These are phyloP conservation scores for Hippoglossus hippoglossus DNA, from an alignment of 2,797 vertebrate species.

Conservation along the genomic window DNA sequence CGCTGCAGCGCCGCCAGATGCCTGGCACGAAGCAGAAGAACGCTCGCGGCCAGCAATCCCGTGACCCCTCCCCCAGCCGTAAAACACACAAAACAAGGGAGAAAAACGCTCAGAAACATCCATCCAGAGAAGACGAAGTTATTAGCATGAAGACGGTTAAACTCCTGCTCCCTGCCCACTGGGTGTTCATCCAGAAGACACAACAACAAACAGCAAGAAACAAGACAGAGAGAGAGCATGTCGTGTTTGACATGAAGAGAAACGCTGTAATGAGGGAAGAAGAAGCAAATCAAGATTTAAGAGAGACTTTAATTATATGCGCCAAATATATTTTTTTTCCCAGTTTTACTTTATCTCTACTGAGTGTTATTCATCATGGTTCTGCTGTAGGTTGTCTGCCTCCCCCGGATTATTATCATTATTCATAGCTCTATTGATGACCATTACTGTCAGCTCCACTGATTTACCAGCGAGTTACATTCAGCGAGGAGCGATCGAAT, in stretches of 20 bases:
- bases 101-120: conserved; percentile 49
- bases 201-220: conserved; percentile 15
- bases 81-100: conserved; percentile 55
- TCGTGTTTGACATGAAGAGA: conserved; percentile 12
- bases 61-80: conserved; percentile 51
- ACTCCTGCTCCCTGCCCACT: conserved; percentile 33
- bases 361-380: conserved; percentile 36
- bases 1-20: conserved; percentile 52
- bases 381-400: conserved; percentile 34
- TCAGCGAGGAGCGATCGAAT: conserved; percentile 62
- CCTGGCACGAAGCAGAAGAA: conserved; percentile 48
- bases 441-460: conserved; percentile 43
- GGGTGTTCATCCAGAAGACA: conserved; percentile 29
- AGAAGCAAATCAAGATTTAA: not conserved
- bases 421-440: conserved; percentile 65
- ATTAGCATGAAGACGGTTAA: conserved; percentile 46
- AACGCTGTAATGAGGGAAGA: conserved; percentile 6
- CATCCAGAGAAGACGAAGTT: conserved; percentile 53
- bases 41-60: conserved; percentile 43
- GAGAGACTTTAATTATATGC: conserved; percentile 44
- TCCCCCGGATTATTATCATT: conserved; percentile 61
- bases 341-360: conserved; percentile 43
- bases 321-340: conserved; percentile 7
- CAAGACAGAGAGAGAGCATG: conserved; percentile 28
- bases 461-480: conserved; percentile 63